These are phyloP conservation scores for Thalassarche chlororhynchos DNA, from an alignment of 2,113 vertebrate species.

Conservation along the genomic window DNA sequence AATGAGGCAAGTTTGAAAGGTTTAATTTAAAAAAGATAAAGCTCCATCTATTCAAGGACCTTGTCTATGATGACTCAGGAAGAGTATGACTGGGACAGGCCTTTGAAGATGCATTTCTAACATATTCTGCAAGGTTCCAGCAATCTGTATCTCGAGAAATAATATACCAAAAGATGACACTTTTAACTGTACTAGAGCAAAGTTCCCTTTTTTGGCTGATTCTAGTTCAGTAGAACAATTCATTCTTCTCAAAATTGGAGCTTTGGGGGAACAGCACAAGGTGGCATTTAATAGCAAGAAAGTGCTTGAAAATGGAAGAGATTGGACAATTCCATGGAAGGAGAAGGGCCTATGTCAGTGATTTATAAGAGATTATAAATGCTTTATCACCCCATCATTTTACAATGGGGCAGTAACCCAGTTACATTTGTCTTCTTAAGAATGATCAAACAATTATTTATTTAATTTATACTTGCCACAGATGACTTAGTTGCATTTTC, in stretches of 20 bases:
- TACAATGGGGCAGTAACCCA: background rate
- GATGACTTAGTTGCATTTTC: background rate
- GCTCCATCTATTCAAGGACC: background rate
- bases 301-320: background rate
- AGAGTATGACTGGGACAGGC: background rate
- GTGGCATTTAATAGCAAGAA: background rate
- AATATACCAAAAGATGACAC: background rate
- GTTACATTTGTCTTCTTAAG: background rate
- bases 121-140: background rate
- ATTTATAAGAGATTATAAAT: background rate
- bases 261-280: background rate
- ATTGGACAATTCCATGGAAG: background rate
- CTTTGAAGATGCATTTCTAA: background rate
- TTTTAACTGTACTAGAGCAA: background rate
- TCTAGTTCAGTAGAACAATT: background rate
- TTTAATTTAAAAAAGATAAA: background rate
- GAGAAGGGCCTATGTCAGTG: background rate
- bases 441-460: background rate
- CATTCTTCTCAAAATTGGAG: background rate
- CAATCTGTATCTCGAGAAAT: background rate
- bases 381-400: background rate
- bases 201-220: background rate
- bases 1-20: background rate
- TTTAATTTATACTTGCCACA: background rate
- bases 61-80: background rate